Evolutionary conservation across 2,113 vertebrate genomes (phyloP), one percentile per base, ranked within the genome.

Genomic region (western clawed frog (Xenopus tropicalis)): DNA sequence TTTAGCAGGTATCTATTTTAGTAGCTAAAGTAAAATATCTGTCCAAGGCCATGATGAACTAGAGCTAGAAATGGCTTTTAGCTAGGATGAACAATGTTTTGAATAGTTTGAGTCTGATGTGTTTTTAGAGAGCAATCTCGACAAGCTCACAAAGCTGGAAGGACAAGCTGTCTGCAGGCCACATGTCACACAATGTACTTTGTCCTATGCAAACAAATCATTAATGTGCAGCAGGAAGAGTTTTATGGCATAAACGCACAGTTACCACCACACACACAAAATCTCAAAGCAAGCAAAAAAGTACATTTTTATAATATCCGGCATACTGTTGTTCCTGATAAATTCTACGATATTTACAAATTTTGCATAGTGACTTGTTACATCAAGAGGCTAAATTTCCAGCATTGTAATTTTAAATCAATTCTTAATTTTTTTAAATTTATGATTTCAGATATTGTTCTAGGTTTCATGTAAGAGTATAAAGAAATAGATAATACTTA

Each of bases 231-330:
- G 82, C 84, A 81, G 82, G 82, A 79, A 86, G 87, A 90, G 87
- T 88, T 90, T 89, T 88, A 90, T 76, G 79, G 85, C 85, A 85
- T 83, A 83, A 87, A 84, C 14, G 87, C 64, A 1, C 75, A 80
- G 86, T 91, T 91, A 83, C 89, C 83, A 90, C 89, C 86, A 91
- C 89, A 24, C 71, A 16, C 63, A 62, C 59, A 80, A 82, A 79
- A 12, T 79, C 79, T n/a, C 61, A 61, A 1, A 79, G 78, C 82
- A 84, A 37, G 29, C 86, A 86, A 87, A 89, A 88, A 88, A 86
- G n/a, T 79, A 81, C 7, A 48, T 4, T 48, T 5, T 48, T 48
- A 17, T 17, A 37, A 37, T 37, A 3, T 37, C 29, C 29, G 29
- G 29, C 10, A 37, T 4, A 37, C 6, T 37, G 29, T 37, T 37